Conservation (phyloP, 1,140 invertebrate species). For the Leptopilina boulardi region DNA sequence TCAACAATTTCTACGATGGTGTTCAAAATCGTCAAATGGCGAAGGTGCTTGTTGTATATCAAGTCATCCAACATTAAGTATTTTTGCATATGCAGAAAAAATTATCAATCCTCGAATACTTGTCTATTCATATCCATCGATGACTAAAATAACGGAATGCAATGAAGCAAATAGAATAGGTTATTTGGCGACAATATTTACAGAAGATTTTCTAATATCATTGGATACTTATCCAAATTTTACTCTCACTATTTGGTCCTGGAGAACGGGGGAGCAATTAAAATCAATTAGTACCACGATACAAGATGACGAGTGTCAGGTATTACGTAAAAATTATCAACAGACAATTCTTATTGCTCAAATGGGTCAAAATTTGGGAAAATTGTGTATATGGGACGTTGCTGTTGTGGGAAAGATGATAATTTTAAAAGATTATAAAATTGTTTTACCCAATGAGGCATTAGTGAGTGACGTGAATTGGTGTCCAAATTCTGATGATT, state of each 20-base stretch:
- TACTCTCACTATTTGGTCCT: constrained; percentile 67
- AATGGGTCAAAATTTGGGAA: constrained; percentile 59
- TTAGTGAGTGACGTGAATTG: constrained; percentile 58
- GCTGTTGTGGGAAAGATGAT: constrained; percentile 41
- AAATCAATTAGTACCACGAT: constrained; percentile 53
- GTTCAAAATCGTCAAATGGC: constrained; percentile 53
- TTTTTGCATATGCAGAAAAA: constrained; percentile 70
- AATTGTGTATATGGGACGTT: constrained; percentile 64
- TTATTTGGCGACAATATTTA: constrained; percentile 67
- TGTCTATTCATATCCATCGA: constrained; percentile 65
- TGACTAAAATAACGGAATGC: constrained; percentile 65
- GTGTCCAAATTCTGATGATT: constrained; percentile 47
- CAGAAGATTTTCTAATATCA: constrained; percentile 60
- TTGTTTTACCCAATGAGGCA: constrained; percentile 54
- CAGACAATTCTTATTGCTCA: constrained; percentile 59
- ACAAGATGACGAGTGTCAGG: constrained; percentile 57
- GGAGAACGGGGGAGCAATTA: constrained; percentile 69
- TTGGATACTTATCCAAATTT: constrained; percentile 63
- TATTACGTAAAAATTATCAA: constrained; percentile 47
- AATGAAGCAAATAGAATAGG: constrained; percentile 35
- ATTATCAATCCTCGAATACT: constrained; percentile 62
- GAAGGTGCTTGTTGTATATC: constrained; percentile 66
- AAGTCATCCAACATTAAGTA: constrained; percentile 52
- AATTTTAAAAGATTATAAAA: constrained; percentile 46
- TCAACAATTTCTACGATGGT: constrained; percentile 55